Evolutionary conservation across 2,888 invertebrate genomes (phyloP), one percentile per base, ranked within the genome.

Genomic region (Venustoraphidia nigricollis): DNA sequence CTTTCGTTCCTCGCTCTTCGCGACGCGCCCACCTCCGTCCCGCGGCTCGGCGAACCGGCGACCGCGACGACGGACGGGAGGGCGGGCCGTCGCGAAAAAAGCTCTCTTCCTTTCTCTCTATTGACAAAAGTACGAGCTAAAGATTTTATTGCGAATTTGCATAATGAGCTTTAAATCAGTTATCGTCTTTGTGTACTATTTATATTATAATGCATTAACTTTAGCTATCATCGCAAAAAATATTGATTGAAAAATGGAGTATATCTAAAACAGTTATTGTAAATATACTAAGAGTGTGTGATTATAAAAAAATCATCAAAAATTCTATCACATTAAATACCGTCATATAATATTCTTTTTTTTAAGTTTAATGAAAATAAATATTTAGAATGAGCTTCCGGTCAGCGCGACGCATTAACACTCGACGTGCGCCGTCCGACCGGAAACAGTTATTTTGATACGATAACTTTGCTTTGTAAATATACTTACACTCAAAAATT

Each of bases 301-400:
- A 75, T 75, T 76, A 75, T 76, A 76, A 76, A 27, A 27, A 75
- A 76, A 76, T 75, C 72, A 75, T 76, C 75, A 73, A 76, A 76
- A 73, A 75, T 72, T 74, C 75, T 75, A 76, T 76, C 75, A 76
- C 75, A 75, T 75, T 73, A 62, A 67, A 55, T 58, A 59, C 58
- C 57, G 57, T 58, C 58, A 58, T 58, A 54, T 56, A 53, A 56
- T 53, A 51, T 44, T 48, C 46, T 54, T 47, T 45, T 40, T 41
- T 47, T 47, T 44, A 45, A 27, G 27, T 27, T 27, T 27, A 27
- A 27, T 27, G 27, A 27, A 27, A 27, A 27, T 27, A 27, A 27
- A 27, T 27, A 27, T 27, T 27, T 27, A 27, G 27, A 27, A 27
- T 27, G 27, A 27, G 27, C 6, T 27, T 27, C 27, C 27, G 27